These are phyloP conservation scores for Hystrix brachyura DNA, from an alignment of 2,113 vertebrate genomes.

Conservation along the genomic window DNA sequence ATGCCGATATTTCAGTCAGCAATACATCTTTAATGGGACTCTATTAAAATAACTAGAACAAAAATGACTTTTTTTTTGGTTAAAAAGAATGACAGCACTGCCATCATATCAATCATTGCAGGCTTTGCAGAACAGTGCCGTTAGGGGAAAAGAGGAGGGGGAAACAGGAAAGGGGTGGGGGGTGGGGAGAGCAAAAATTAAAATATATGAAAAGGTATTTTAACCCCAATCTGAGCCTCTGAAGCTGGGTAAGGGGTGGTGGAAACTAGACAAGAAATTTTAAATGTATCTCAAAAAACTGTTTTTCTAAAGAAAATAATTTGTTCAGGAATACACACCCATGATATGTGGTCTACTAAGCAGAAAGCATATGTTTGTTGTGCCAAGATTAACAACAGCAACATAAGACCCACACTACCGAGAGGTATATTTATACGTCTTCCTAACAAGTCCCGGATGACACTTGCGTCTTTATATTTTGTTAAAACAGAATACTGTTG, in stretches of 20 bases:
- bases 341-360: conserved; percentile 38
- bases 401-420: conserved; percentile 48
- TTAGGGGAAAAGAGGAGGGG: conserved; percentile 83
- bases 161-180: conserved; percentile 76
- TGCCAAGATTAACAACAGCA: background rate
- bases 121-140: conserved; percentile 85
- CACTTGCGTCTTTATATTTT: conserved; percentile 36
- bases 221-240: conserved; percentile 71
- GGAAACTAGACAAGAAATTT: conserved; percentile 50
- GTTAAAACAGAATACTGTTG: conserved; percentile 38
- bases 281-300: conserved; percentile 40
- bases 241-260: conserved; percentile 31
- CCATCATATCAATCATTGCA: conserved; percentile 90
- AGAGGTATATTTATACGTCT: conserved; percentile 13
- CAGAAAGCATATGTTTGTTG: conserved; percentile 22
- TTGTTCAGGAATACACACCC: conserved; percentile 34
- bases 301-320: conserved; percentile 66
- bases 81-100: conserved; percentile 91
- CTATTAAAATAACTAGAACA: conserved; percentile 93
- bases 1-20: conserved; percentile 92
- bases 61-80: conserved; percentile 88
- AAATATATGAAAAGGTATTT: conserved; percentile 78
- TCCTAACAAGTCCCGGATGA: background rate
- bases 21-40: conserved; percentile 92
- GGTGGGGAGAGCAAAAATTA: conserved; percentile 79